Evolutionary conservation across 2,888 invertebrate species (phyloP), one percentile per base, ranked within the genome.

Genomic region (Heliconius hortense): DNA sequence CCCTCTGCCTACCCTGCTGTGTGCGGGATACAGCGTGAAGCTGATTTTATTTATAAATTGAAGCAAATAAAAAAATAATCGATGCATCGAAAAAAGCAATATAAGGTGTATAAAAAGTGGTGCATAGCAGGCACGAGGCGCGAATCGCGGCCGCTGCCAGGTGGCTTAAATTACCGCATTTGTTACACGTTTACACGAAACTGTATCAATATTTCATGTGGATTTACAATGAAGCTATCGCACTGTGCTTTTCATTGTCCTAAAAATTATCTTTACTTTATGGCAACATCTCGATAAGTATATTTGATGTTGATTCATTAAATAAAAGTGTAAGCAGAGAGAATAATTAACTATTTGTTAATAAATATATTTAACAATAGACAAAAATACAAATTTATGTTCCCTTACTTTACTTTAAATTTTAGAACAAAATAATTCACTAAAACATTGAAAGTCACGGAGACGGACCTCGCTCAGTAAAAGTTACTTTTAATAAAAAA

Each of bases 181-280:
- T 93, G 93, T 93, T 93, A 93, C 93, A 92, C 93, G 93, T 93
- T 93, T 93, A 93, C 93, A 92, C 91, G 90, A 92, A 93, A 93
- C 93, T 93, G 93, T 93, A 94, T 93, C 93, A 93, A 94, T 94
- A 93, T 94, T 92, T 94, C 93, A 94, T 91, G 89, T 89, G 91
- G 91, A 94, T 94, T 93, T 93, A 92, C 92, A 91, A 91, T 83
- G 56, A 56, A 89, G 88, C 90, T 87, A 92, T 91, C 88, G 90
- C 88, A 88, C 85, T 85, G 87, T 92, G 90, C 89, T 90, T 92
- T 79, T 73, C 74, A 72, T 76, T 77, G 78, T 77, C 77, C 77
- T 77, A 77, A 78, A 77, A 79, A 77, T 77, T 74, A 67, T 15
- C 59, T 60, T 21, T 62, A 74, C 53, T 76, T 66, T 66, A 67